Evolutionary conservation across 2,113 vertebrate genomes (phyloP).

Genomic region (Ictidomys tridecemlineatus): DNA sequence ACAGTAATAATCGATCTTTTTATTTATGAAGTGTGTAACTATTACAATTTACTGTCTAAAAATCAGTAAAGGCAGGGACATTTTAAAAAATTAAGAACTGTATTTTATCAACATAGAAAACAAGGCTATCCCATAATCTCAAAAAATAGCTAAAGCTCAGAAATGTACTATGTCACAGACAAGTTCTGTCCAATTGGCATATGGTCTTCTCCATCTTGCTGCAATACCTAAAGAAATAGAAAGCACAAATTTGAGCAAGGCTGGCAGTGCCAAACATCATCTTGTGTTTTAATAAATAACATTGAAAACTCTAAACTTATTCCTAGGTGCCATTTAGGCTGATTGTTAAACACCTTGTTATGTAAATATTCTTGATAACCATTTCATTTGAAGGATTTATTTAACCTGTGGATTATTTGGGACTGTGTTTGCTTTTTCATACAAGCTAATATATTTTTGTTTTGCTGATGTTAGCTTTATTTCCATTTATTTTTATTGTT

Average conservation of each 20-base stretch:
- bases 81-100: neutral
- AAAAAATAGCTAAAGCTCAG: neutral
- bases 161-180: neutral
- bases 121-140: neutral
- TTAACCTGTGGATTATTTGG: neutral
- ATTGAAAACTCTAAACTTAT: neutral
- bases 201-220: neutral
- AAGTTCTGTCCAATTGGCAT: neutral
- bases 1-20: neutral
- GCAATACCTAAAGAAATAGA: conserved; percentile 42
- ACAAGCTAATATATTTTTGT: neutral
- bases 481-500: conserved; percentile 1
- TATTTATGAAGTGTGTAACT: neutral
- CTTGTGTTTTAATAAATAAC: neutral
- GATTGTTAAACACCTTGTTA: neutral
- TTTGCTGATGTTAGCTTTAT: neutral
- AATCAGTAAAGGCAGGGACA: neutral
- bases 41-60: conserved; percentile 42
- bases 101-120: neutral
- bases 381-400: conserved; percentile 27
- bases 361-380: neutral
- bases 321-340: neutral
- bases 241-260: neutral
- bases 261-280: neutral
- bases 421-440: neutral